phyloP scores from a whole-genome alignment of 2,888 invertebrate species.

The Autographa gamma region DNA sequence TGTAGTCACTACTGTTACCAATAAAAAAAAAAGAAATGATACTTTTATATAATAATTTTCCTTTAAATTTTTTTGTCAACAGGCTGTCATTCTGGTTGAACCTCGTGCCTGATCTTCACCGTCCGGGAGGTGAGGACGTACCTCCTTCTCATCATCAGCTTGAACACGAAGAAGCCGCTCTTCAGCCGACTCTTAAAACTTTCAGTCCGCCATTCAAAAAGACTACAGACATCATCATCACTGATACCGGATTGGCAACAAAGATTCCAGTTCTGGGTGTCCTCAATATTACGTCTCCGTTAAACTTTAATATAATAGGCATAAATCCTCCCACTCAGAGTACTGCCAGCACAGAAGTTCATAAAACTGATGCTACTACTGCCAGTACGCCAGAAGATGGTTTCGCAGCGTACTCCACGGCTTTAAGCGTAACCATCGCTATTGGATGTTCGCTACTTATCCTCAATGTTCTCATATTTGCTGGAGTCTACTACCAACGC shows the following conservation, averaged over 20 bases:
- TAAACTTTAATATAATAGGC: conserved; percentile 82
- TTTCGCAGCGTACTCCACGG: conserved; percentile 96
- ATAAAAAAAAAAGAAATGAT: background rate
- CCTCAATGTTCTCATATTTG: conserved; percentile 97
- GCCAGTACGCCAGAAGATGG: conserved; percentile 93
- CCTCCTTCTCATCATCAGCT: conserved; percentile 95
- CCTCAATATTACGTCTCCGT: conserved; percentile 81
- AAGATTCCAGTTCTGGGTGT: conserved; percentile 79
- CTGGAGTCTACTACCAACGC: conserved; percentile 97
- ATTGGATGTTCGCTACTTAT: conserved; percentile 97
- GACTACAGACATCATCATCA: conserved; percentile 84
- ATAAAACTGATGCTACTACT: conserved; percentile 84
- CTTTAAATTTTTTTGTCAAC: conserved; percentile 59
- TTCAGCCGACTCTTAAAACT: conserved; percentile 88
- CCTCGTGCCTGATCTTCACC: conserved; percentile 96
- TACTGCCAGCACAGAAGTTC: conserved; percentile 71
- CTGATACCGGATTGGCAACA: conserved; percentile 80
- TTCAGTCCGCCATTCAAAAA: conserved; percentile 88
- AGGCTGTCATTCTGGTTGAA: conserved; percentile 98
- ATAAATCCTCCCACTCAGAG: conserved; percentile 79
- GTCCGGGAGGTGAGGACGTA: conserved; percentile 95
- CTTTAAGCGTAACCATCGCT: conserved; percentile 97
- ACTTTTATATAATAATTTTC: background rate
- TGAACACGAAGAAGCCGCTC: conserved; percentile 91
- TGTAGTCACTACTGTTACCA: conserved; percentile 12